Base-by-base conservation (phyloP, 2,888 invertebrate genomes). In the Erpobdella octoculata region DNA sequence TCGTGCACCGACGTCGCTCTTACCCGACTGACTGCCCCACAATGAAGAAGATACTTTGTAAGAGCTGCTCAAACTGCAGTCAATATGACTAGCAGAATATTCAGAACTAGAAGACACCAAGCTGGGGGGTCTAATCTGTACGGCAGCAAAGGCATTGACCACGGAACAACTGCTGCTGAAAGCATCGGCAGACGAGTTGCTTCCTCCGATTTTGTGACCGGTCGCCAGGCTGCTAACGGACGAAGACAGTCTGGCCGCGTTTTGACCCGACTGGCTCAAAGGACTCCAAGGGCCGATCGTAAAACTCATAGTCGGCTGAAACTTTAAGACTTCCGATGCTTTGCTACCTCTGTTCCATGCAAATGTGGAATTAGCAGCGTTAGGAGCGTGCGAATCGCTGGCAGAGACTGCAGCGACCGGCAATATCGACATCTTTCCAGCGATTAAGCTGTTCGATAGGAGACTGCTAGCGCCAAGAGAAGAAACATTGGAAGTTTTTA, bases 221-320 rank as follows among this genome's bases (percentile, higher is more conserved):
- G 25, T 12, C 21, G 15, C 18, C 12, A 6, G 53, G 53, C 21
- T 59, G 21, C 21, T 18, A n/a, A n/a, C 35, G 12, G 38, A 25
- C 21, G 68, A 68, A 36, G 46, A n/a, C 36, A 53, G 76, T 33
- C 36, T 58, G 28, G 65, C 31, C 9, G 41, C 62, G 31, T 58
- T 66, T 48, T 35, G 64, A 25, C 36, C 70, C 9, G 35, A 38
- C 48, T 35, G 64, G n/a, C 36, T 65, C 9, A 28, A 38, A 31
- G 66, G 70, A n/a, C 64, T 65, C 73, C 73, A 73, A 3, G 73
- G 59, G 36, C 71, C 73, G 18, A 71, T 69, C 15, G 65, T 37
- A 68, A 73, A 73, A n/a, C 62, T 70, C 31, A 31, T n/a, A 15
- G 70, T 72, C 0, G 65, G 70, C 41, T 72, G 64, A 0, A 64